phyloP scores from a whole-genome alignment of 2,888 invertebrate genomes.

The Melieria omissa region DNA sequence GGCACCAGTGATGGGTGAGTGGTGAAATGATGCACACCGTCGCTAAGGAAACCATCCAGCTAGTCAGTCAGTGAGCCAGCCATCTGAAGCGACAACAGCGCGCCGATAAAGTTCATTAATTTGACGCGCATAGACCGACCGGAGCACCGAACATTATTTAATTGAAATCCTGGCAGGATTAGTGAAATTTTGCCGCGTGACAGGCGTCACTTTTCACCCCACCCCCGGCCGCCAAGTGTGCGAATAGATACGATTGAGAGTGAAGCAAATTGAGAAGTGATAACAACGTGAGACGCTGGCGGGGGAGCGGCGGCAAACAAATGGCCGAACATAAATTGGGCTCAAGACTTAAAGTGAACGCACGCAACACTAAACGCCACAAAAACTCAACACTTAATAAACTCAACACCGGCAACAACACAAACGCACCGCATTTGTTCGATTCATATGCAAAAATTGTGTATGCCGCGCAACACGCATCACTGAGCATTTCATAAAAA shows the following conservation, averaged over 20 bases:
- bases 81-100: too few species aligned
- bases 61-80: too few species aligned
- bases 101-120: constrained; percentile 18
- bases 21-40: constrained; percentile 10
- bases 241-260: constrained; percentile 1
- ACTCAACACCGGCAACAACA: too few species aligned
- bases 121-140: constrained; percentile 16
- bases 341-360: background rate
- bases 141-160: constrained; percentile 44
- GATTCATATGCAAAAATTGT: background rate
- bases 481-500: background rate
- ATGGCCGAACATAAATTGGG: background rate
- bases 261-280: background rate
- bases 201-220: too few species aligned
- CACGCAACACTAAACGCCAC: too few species aligned
- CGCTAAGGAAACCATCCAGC: background rate
- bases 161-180: constrained; percentile 46
- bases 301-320: background rate
- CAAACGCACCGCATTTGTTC: background rate
- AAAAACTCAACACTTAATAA: too few species aligned
- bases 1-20: background rate
- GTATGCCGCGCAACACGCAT: background rate
- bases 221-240: too few species aligned
- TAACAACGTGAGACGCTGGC: background rate
- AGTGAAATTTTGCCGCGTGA: constrained; percentile 19